phyloP scores from a whole-genome alignment of 2,797 vertebrate genomes.

The Lacerta bilineata region DNA sequence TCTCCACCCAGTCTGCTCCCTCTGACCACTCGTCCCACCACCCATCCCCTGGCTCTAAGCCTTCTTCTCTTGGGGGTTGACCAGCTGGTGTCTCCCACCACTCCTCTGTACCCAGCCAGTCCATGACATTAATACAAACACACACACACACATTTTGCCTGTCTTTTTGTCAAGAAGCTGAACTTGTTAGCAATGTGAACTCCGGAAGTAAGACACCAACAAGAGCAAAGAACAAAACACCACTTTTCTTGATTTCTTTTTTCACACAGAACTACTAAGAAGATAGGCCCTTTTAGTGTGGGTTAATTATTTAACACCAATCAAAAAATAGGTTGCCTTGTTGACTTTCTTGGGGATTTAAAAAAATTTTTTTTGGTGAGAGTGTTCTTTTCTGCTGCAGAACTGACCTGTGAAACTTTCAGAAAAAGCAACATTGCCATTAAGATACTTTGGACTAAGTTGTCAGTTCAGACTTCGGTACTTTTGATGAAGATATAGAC shows the following conservation, averaged over 20 bases:
- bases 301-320: too few relatives aligned
- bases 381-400: background rate
- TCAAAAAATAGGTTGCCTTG: too few relatives aligned
- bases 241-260: background rate
- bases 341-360: too few relatives aligned
- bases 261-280: background rate
- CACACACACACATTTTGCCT: background rate
- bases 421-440: background rate
- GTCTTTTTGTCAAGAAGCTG: background rate
- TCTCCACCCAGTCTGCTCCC: too few relatives aligned
- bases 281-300: too few relatives aligned
- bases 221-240: background rate
- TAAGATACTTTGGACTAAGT: background rate
- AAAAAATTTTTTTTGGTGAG: too few relatives aligned
- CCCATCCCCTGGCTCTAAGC: too few relatives aligned
- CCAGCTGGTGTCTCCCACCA: too few relatives aligned
- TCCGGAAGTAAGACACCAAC: background rate
- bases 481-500: background rate
- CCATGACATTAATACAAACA: too few relatives aligned
- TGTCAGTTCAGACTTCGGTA: background rate
- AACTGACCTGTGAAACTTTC: background rate
- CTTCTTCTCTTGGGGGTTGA: too few relatives aligned
- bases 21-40: too few relatives aligned
- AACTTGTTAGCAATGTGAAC: background rate
- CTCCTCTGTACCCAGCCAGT: too few relatives aligned